Percentiles rank a stretch among this genome's conserved stretches.
Evolutionary conservation across 1,140 invertebrate species (phyloP).

Genomic region (Papilio dardanus): DNA sequence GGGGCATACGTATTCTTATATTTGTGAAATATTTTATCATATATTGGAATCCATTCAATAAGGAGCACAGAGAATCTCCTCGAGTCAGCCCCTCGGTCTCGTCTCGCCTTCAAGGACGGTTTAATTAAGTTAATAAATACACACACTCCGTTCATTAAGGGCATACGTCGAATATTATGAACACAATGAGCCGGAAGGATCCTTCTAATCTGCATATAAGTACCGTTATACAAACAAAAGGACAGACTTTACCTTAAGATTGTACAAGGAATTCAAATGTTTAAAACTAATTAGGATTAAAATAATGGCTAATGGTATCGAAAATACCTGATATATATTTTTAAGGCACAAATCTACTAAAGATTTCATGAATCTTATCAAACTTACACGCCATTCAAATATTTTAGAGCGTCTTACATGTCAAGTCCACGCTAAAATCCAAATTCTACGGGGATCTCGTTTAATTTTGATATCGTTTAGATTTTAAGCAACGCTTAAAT

Average conservation of each 20-base stretch:
- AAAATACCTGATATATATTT: too few relatives aligned
- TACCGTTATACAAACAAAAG: conserved; percentile 11
- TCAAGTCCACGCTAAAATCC: too few relatives aligned
- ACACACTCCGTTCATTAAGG: conserved; percentile 78
- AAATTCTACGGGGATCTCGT: too few relatives aligned
- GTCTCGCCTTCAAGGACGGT: conserved; percentile 59
- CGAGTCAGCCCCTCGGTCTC: conserved; percentile 10
- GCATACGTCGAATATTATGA: conserved; percentile 76
- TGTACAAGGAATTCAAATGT: background rate
- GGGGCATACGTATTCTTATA: background rate
- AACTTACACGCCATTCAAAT: too few relatives aligned
- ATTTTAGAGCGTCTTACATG: too few relatives aligned
- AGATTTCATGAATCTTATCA: background rate
- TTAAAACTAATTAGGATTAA: background rate
- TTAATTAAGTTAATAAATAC: conserved; percentile 82
- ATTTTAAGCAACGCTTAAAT: too few relatives aligned
- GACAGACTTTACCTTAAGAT: background rate
- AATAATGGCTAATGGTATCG: background rate
- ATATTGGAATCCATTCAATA: conserved; percentile 21
- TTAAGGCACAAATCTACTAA: too few relatives aligned
- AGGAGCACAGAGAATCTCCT: conserved; percentile 7
- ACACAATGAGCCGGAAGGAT: conserved; percentile 36
- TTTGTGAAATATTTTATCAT: conserved; percentile 9
- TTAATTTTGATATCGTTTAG: too few relatives aligned
- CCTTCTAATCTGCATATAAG: conserved; percentile 15